Evolutionary conservation across 2,888 invertebrate species (phyloP), one percentile per base, ranked within the genome.

Genomic region (Tuberolachnus salignus): DNA sequence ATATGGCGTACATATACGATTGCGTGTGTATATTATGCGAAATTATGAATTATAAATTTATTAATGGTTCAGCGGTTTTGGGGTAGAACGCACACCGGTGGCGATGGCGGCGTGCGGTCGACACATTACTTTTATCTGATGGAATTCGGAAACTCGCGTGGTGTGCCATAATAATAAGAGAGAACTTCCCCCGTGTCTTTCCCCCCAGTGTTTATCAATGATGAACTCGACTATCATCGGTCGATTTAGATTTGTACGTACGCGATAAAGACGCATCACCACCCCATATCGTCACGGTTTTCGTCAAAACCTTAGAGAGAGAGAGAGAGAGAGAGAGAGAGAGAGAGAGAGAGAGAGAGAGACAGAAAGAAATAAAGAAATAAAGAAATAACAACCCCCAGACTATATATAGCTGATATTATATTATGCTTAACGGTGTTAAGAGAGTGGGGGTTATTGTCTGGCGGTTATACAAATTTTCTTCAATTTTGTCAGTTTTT

Each of bases 201-300:
- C 44, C 64, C 64, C 64, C 74, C 64, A 66, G 57, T 66, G 75
- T 66, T 61, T 72, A 72, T 72, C 71, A 64, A 66, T 34, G 6
- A n/a, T n/a, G n/a, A n/a, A n/a, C n/a, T n/a, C 59, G 75, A 67
- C 75, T 67, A 23, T n/a, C n/a, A n/a, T n/a, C 67, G 49, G 75
- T 67, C 67, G 67, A 75, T 75, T 75, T 75, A 75, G 75, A 75
- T 75, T n/a, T 3, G 44, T 42, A 19, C n/a, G 46, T 34, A 51
- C 63, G 75, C 51, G 42, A 51, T 49, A 19, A 73, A 49, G 67
- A 67, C 75, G 11, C 57, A 57, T 49, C 34, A 14, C 19, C 66
- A 44, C 19, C 26, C 34, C 26, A 11, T 19, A 9, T 21, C 19
- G 19, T 26, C 26, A 51, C 34, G 34, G 34, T 34, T 34, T 34